Evolutionary conservation across 2,113 vertebrate species (phyloP).

Genomic region (Mobula hypostoma): DNA sequence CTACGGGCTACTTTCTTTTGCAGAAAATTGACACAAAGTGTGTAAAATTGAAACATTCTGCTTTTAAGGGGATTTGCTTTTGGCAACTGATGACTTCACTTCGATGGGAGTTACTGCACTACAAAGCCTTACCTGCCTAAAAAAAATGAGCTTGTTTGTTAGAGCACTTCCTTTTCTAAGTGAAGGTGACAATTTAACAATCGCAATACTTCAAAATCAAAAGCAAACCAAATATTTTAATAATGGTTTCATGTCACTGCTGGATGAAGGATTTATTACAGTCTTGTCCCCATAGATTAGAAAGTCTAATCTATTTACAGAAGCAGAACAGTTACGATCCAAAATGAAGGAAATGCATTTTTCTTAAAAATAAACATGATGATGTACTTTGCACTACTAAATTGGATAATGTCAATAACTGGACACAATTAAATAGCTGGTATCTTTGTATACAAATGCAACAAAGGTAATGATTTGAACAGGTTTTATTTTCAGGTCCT

Average conservation of each 20-base stretch:
- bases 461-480: background rate
- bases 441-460: too few species aligned
- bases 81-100: slow-evolving; percentile 58
- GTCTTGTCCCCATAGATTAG: background rate
- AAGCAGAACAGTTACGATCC: background rate
- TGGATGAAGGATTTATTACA: slow-evolving; percentile 14
- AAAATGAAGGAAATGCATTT: background rate
- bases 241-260: slow-evolving; percentile 48
- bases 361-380: background rate
- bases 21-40: slow-evolving; percentile 64
- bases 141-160: slow-evolving; percentile 66
- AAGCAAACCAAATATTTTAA: slow-evolving; percentile 60
- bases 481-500: background rate
- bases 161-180: slow-evolving; percentile 70
- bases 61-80: slow-evolving; percentile 59
- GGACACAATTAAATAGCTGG: background rate
- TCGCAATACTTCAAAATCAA: slow-evolving; percentile 67
- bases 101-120: slow-evolving; percentile 56
- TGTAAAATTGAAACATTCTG: slow-evolving; percentile 66
- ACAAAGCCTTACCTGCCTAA: slow-evolving; percentile 66
- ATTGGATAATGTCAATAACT: background rate
- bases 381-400: background rate
- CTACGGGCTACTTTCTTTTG: slow-evolving; percentile 58
- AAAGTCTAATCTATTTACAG: slow-evolving; percentile 11
- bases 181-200: slow-evolving; percentile 82